Conservation (phyloP, 37 sponge, comb jelly and placozoan genomes). For the Mnemiopsis leidyi region DNA sequence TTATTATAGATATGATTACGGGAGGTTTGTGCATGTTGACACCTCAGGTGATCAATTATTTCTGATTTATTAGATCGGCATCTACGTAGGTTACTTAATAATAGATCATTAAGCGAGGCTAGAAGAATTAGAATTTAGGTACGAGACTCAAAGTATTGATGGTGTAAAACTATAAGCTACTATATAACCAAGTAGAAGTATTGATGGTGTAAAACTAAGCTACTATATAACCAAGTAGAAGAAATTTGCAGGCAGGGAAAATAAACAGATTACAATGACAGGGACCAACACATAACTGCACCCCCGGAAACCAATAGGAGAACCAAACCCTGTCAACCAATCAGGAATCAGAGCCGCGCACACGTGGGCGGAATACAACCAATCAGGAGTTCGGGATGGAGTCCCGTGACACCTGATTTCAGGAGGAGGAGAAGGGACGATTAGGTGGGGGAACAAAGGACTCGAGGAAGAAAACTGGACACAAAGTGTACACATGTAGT, state of each 20-base stretch:
- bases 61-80: no score
- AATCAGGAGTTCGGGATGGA: background rate
- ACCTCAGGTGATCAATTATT: no score
- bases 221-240: no score
- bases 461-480: background rate
- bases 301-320: background rate
- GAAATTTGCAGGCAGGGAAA: background rate
- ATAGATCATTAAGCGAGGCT: no score
- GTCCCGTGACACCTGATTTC: background rate
- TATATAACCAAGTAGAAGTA: no score
- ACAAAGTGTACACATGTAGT: background rate
- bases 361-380: background rate
- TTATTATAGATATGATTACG: no score
- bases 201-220: no score
- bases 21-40: no score
- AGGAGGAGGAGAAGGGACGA: background rate
- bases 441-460: background rate
- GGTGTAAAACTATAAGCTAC: no score
- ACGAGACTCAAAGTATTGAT: no score
- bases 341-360: background rate
- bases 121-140: no score
- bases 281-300: background rate
- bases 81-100: no score
- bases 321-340: background rate
- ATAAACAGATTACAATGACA: background rate